Percentiles rank a stretch among this genome's conserved stretches.
phyloP scores from a whole-genome alignment of 2,797 vertebrate genomes.

The Trachops cirrhosus region DNA sequence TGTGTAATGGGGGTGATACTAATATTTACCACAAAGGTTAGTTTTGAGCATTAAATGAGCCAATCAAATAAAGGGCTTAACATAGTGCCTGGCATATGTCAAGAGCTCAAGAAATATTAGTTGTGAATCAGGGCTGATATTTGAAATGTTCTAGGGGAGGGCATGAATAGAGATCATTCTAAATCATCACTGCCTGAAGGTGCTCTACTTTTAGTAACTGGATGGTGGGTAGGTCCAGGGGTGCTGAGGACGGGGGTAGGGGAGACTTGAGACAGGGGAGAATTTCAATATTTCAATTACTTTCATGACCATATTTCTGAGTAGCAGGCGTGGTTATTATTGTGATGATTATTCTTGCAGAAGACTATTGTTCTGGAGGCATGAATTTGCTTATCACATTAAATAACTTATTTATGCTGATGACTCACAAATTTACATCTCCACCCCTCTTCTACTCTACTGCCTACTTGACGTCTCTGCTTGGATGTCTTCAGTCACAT shows the following conservation, averaged over 20 bases:
- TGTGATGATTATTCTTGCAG: constrained; percentile 34
- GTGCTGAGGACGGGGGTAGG: not conserved
- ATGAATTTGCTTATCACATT: constrained; percentile 51
- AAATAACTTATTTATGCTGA: constrained; percentile 26
- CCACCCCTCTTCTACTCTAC: not conserved
- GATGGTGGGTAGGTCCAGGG: not conserved
- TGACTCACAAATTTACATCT: constrained; percentile 31
- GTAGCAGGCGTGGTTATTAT: not conserved
- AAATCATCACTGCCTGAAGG: not conserved
- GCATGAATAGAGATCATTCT: not conserved
- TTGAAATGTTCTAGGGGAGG: not conserved
- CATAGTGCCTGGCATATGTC: not conserved
- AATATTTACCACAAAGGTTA: not conserved
- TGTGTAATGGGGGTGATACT: too few relatives aligned
- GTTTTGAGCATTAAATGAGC: not conserved
- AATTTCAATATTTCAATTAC: constrained; percentile 29
- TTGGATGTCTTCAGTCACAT: not conserved
- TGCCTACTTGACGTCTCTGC: not conserved
- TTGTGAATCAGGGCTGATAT: not conserved
- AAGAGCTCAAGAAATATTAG: not conserved
- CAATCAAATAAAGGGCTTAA: not conserved
- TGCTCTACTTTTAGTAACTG: not conserved
- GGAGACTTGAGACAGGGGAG: not conserved
- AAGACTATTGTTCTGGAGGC: constrained; percentile 29
- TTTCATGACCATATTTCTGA: not conserved